These are phyloP conservation scores for Neotoxoptera formosana DNA, from an alignment of 1,140 invertebrate species.

Conservation along the genomic window DNA sequence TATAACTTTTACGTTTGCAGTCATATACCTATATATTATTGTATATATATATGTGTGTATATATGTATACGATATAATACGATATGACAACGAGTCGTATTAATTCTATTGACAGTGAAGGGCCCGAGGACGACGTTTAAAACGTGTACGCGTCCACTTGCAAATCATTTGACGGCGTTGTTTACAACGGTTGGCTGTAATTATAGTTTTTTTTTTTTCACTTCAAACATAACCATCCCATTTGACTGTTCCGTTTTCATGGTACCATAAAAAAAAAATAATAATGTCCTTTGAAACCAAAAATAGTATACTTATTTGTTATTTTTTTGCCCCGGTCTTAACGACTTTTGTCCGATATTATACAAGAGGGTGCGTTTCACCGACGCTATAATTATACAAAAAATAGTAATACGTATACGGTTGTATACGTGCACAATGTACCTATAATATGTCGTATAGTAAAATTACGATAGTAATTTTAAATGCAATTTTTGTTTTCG, in stretches of 20 bases:
- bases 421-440: not conserved
- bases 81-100: not conserved
- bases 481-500: not conserved
- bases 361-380: not conserved
- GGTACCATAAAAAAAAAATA: slow-evolving; percentile 39
- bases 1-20: not conserved
- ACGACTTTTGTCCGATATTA: slow-evolving; percentile 18
- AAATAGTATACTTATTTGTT: slow-evolving; percentile 41
- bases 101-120: slow-evolving; percentile 34
- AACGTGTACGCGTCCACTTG: not conserved
- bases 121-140: not conserved
- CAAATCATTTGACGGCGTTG: not conserved
- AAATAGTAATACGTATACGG: not conserved
- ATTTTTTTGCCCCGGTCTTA: not conserved
- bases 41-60: not conserved
- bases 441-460: not conserved
- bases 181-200: slow-evolving; percentile 21
- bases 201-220: slow-evolving; percentile 33
- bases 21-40: not conserved
- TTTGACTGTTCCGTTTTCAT: slow-evolving; percentile 41
- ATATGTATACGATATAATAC: not conserved
- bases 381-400: not conserved
- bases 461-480: not conserved
- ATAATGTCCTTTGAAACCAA: slow-evolving; percentile 48
- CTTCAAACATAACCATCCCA: slow-evolving; percentile 42